Percentiles rank a stretch among this genome's conserved stretches.
phyloP scores from a whole-genome alignment of 2,888 invertebrate genomes.

The Macrophya annulata region DNA sequence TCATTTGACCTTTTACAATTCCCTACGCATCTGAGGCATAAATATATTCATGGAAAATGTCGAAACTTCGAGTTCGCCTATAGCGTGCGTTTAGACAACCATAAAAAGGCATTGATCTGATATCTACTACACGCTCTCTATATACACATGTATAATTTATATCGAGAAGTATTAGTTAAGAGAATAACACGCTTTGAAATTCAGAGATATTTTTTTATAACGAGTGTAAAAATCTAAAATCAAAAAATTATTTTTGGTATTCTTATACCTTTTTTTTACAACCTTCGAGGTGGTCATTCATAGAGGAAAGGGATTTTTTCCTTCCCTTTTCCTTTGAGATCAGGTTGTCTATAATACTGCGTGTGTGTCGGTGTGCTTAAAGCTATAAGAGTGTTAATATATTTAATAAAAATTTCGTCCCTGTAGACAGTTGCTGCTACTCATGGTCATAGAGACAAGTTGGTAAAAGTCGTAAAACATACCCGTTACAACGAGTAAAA shows the following conservation, averaged over 20 bases:
- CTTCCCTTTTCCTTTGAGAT: not conserved
- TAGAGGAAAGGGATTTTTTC: not conserved
- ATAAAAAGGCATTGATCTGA: slow-evolving; percentile 35
- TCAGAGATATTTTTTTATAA: not conserved
- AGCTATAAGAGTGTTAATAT: slow-evolving; percentile 3
- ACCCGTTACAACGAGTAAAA: slow-evolving; percentile 33
- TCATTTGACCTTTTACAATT: slow-evolving; percentile 45
- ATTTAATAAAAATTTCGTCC: not conserved
- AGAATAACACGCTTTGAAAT: not conserved
- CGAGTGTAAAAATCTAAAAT: not conserved
- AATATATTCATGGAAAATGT: slow-evolving; percentile 46
- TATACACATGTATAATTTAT: not conserved
- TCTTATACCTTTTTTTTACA: not conserved
- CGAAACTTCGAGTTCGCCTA: slow-evolving; percentile 40
- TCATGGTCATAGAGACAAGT: not conserved
- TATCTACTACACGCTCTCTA: not conserved
- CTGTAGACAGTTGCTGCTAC: not conserved
- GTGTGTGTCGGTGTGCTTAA: not conserved
- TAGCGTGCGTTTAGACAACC: slow-evolving; percentile 15
- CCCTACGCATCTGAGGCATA: slow-evolving; percentile 39
- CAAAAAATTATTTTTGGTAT: not conserved
- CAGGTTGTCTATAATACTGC: not conserved
- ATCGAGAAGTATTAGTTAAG: not conserved
- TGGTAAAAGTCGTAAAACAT: slow-evolving; percentile 34
- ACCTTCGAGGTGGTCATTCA: not conserved